Base-by-base conservation (phyloP, 2,888 invertebrate genomes). In the Villa cingulata region DNA sequence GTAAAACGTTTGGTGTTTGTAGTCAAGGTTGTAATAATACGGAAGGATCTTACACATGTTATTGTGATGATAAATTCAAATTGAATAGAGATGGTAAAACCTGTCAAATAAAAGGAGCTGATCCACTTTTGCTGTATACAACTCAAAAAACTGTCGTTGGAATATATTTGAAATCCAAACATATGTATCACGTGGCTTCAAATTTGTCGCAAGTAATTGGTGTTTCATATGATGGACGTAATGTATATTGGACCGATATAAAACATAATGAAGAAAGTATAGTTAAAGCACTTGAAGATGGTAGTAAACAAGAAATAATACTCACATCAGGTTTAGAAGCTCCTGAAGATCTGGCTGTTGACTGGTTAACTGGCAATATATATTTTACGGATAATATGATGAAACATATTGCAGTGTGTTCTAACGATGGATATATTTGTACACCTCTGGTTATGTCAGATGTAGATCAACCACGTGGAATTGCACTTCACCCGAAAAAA, bases 171-270 rank as follows among this genome's bases (percentile, higher is more conserved):
- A 68, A 73, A 37, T 74, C 78, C 0, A 66, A 74, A n/a, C 56
- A 59, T 45, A 50, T 67, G 10, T 62, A 57, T 46, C 60, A 59
- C 12, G 62, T 80, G 2, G 72, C 73, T 1, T 64, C 60, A 32
- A 70, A 75, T 52, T 61, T 78, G 23, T 73, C 73, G 37, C 75
- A 77, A 52, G 77, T 74, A 1, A 63, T 70, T 47, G 86, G 84
- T 1, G 78, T 90, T 0, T 72, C 81, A 0, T 80, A 74, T 55
- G 85, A 89, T 58, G 82, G 81, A 0, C 69, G 71, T 3, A 71
- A 78, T 54, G 64, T 87, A 27, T 89, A 85, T 62, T 90, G 88
- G 88, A 82, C 86, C 5, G 82, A 85, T 56, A 76, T 81, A 1
- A 74, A 76, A 2, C 64, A 76, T 5, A 81, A 80, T 3, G 76